Evolutionary conservation across 2,888 invertebrate species (phyloP), one percentile per base, ranked within the genome.

Genomic region (Aquatica leii): DNA sequence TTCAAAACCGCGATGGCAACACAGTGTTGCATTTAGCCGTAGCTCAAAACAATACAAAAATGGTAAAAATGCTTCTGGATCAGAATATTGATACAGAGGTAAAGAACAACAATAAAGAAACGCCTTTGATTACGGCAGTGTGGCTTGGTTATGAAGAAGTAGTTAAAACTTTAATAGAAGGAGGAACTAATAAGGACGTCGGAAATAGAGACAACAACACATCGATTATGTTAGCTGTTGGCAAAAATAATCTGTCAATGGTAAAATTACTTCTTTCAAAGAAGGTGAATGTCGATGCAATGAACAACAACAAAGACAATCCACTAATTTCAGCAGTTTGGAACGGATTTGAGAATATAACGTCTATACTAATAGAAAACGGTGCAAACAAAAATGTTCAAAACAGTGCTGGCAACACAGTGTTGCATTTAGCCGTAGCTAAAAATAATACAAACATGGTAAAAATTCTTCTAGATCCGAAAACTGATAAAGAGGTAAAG

Each of bases 1-100:
- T 40, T 40, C 12, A 40, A 40, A 40, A 40, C 14, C n/a, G 40
- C 5, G 40, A 40, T 40, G 40, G 40, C 40, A 40, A n/a, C n/a
- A 40, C 40, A 12, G 6, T 12, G 4, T n/a, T 40, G 6, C 40
- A 40, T 40, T 14, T 40, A n/a, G 40, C 40, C n/a, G 40, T 40
- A n/a, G 6, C 5, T 5, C 4, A 46, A 17, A 8, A 20, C 9
- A 35, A 35, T 17, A 51, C 18, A 9, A 17, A 14, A 2, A 21
- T 49, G 3, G 49, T 14, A 5, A 9, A 24, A n/a, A 8, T 24
- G 3, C 24, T 49, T 21, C 4, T 14, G 5, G 40, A 40, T 8
- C 5, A 31, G 9, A 31, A 31, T 4, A 9, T 31, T 31, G 14
- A 11, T 12, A 5, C n/a, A 12, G 40, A 40, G 5, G 5, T 12